These are phyloP conservation scores for Copidosoma floridanum DNA, from an alignment of 1,140 invertebrate genomes.

Conservation along the genomic window DNA sequence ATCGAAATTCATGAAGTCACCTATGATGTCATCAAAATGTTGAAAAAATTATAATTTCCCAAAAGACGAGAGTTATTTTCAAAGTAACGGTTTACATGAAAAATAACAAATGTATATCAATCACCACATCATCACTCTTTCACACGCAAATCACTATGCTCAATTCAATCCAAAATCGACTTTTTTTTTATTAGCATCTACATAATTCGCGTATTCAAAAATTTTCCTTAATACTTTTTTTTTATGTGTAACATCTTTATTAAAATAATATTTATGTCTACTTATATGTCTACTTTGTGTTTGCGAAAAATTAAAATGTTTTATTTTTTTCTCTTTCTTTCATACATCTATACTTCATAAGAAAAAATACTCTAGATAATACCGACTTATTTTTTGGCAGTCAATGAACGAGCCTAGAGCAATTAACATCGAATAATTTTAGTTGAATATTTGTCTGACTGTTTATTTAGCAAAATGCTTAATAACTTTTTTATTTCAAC, in stretches of 20 bases:
- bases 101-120: too few species aligned
- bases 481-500: not conserved
- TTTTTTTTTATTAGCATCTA: not conserved
- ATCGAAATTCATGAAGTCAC: not conserved
- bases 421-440: constrained; percentile 22
- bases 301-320: too few species aligned
- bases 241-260: constrained; percentile 14
- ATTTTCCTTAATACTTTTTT: constrained; percentile 13
- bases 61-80: too few species aligned
- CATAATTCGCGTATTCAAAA: constrained; percentile 4
- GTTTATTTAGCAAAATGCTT: too few species aligned
- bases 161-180: constrained; percentile 11
- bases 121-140: too few species aligned
- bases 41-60: too few species aligned
- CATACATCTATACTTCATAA: too few species aligned
- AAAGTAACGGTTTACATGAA: too few species aligned
- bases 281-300: too few species aligned
- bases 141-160: not conserved
- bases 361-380: constrained; percentile 19
- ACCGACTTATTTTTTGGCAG: constrained; percentile 1
- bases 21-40: too few species aligned
- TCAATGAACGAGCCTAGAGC: constrained; percentile 10
- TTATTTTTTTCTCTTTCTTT: too few species aligned
- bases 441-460: constrained; percentile 7
- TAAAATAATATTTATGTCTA: constrained; percentile 26